phyloP scores from a whole-genome alignment of 2,113 vertebrate species.

The Saguinus midas region DNA sequence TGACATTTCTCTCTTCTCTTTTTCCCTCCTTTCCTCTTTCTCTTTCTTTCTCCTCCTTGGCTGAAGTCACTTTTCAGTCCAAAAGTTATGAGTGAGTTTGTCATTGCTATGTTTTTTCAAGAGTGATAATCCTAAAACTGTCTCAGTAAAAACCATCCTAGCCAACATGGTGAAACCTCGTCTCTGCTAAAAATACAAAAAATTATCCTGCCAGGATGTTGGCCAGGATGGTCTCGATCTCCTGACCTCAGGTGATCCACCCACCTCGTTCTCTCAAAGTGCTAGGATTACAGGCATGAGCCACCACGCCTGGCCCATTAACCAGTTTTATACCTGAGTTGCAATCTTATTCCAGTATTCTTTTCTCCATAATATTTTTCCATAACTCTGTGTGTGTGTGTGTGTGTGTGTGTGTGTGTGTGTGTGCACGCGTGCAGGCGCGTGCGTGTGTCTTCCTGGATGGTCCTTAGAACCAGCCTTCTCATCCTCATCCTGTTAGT shows the following conservation, averaged over 20 bases:
- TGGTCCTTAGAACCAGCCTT: neutral
- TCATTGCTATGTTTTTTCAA: neutral
- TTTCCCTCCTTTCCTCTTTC: accelerated
- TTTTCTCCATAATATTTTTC: neutral
- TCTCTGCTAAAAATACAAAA: too few relatives aligned
- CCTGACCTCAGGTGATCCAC: too few relatives aligned
- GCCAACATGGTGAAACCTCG: too few relatives aligned
- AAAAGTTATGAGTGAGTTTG: conserved; percentile 17
- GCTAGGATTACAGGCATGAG: too few relatives aligned
- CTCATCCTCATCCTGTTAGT: neutral
- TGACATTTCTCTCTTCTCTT: neutral
- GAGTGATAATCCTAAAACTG: conserved; percentile 65
- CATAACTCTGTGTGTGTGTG: neutral
- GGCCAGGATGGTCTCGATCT: too few relatives aligned
- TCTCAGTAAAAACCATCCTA: neutral
- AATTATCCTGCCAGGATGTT: too few relatives aligned
- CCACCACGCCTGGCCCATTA: too few relatives aligned
- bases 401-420: neutral
- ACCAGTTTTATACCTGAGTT: neutral
- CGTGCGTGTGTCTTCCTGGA: neutral
- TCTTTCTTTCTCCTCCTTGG: neutral
- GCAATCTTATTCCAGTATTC: neutral
- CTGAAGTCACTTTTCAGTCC: neutral
- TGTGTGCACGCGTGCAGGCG: neutral
- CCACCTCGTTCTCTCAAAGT: too few relatives aligned